phyloP scores from a whole-genome alignment of 2,797 vertebrate species.

The Okamejei kenojei region DNA sequence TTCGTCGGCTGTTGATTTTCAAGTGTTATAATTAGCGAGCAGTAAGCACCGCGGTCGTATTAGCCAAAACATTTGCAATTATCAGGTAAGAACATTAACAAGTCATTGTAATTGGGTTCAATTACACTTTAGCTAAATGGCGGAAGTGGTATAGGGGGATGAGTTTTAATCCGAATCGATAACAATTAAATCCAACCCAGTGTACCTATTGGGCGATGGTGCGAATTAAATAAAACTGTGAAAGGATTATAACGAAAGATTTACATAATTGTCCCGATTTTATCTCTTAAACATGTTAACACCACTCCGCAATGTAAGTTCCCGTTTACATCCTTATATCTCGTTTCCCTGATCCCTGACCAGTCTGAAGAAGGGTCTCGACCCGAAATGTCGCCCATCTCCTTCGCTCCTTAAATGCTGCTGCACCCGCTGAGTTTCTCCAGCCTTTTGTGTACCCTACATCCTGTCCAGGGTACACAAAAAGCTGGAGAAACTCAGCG shows the following conservation, averaged over 20 bases:
- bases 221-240: not conserved
- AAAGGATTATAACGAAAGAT: not conserved
- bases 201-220: not conserved
- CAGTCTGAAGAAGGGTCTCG: too few relatives aligned
- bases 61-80: not conserved
- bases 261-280: not conserved
- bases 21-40: not conserved
- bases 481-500: too few relatives aligned
- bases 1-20: not conserved
- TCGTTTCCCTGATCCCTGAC: too few relatives aligned
- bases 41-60: not conserved
- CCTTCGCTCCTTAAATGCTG: too few relatives aligned
- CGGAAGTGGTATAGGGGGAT: not conserved
- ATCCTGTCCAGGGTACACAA: too few relatives aligned
- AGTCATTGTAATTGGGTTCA: not conserved
- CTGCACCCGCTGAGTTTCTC: too few relatives aligned
- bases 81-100: not conserved
- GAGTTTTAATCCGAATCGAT: not conserved
- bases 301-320: too few relatives aligned
- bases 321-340: too few relatives aligned
- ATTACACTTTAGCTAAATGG: not conserved
- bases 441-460: too few relatives aligned
- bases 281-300: not conserved
- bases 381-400: too few relatives aligned
- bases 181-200: not conserved